These are phyloP conservation scores for Leptopilina myrica DNA, from an alignment of 2,888 invertebrate species.

Conservation along the genomic window DNA sequence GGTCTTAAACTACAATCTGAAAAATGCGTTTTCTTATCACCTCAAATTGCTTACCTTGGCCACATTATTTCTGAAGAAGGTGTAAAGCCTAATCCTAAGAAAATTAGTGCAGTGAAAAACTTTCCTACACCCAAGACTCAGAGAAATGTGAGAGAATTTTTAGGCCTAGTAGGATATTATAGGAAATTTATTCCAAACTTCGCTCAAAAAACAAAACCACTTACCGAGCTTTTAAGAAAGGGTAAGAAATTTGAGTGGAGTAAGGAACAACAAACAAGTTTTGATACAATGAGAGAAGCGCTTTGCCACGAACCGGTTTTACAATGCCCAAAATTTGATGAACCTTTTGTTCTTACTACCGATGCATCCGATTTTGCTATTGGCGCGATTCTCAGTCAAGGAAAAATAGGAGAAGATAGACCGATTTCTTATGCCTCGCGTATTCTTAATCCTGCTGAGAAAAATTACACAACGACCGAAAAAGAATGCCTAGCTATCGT, in stretches of 20 bases:
- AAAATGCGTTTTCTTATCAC: constrained; percentile 13
- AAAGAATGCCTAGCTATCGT: constrained; percentile 41
- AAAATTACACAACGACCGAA: constrained; percentile 43
- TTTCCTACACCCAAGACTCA: constrained; percentile 18
- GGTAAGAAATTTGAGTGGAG: no score
- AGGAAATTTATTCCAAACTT: constrained; percentile 15
- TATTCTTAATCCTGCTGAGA: constrained; percentile 33
- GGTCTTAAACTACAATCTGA: background rate
- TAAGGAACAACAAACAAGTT: no score
- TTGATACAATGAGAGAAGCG: constrained; percentile 18
- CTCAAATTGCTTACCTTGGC: background rate
- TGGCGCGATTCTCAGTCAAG: constrained; percentile 25
- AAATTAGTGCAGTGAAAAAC: constrained; percentile 2
- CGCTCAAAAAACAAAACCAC: constrained; percentile 56
- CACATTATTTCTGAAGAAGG: constrained; percentile 28
- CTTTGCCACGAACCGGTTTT: constrained; percentile 41
- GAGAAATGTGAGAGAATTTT: constrained; percentile 25
- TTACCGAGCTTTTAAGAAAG: constrained; percentile 57
- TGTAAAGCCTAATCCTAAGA: constrained; percentile 12
- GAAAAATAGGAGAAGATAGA: constrained; percentile 21
- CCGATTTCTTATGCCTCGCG: constrained; percentile 42
- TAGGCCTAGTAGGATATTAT: no score
- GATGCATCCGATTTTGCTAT: constrained; percentile 8
- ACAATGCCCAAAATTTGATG: constrained; percentile 42
- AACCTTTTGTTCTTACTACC: constrained; percentile 26